These are phyloP conservation scores for Hemaris fuciformis DNA, from an alignment of 2,888 invertebrate genomes.

Conservation along the genomic window DNA sequence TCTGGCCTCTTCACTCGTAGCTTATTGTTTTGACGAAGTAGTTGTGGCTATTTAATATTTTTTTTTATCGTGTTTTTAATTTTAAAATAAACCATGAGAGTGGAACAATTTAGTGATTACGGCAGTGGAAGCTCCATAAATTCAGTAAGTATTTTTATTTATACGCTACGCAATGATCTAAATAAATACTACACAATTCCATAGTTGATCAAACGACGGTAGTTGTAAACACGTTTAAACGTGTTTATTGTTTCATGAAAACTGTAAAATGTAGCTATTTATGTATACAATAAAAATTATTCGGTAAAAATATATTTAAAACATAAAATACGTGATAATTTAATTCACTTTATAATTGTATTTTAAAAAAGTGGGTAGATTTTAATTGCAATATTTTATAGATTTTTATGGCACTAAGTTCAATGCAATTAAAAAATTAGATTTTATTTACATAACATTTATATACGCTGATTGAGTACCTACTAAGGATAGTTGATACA, in stretches of 20 bases:
- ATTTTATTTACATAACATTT: too few species aligned
- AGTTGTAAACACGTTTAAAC: neutral
- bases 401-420: too few species aligned
- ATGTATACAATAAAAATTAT: neutral
- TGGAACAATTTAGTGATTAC: constrained; percentile 46
- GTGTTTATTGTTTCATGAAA: neutral
- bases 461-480: too few species aligned
- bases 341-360: neutral
- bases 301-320: neutral
- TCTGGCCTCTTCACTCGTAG: neutral
- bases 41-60: neutral
- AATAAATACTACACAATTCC: neutral
- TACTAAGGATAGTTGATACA: too few species aligned
- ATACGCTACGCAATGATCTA: neutral
- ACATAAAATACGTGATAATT: neutral
- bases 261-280: neutral
- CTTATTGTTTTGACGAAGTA: neutral
- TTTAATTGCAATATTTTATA: too few species aligned
- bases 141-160: constrained; percentile 41
- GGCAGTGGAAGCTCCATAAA: constrained; percentile 50
- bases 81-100: neutral
- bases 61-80: neutral
- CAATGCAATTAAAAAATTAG: too few species aligned
- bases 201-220: neutral
- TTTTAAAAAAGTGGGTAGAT: neutral